These are phyloP conservation scores for Sabellastarte sp. DNA, from an alignment of 2,888 invertebrate genomes.

Conservation along the genomic window DNA sequence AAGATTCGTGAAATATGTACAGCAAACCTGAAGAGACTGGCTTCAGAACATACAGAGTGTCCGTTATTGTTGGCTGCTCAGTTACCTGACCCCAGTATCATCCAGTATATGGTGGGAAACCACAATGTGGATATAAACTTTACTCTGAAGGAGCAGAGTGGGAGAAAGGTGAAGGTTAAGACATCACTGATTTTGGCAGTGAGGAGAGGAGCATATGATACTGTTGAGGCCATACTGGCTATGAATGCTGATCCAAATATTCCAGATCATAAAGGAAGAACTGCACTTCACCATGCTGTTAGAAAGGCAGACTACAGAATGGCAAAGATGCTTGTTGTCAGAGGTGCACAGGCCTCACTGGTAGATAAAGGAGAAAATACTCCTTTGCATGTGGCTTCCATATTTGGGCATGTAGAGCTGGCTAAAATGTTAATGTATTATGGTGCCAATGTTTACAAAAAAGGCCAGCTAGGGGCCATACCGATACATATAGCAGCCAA, in stretches of 20 bases:
- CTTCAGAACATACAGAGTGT: slow-evolving; percentile 29
- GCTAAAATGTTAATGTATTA: slow-evolving; percentile 28
- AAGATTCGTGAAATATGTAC: slow-evolving; percentile 24
- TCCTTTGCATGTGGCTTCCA: slow-evolving; percentile 32
- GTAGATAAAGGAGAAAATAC: slow-evolving; percentile 26
- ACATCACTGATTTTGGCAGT: slow-evolving; percentile 27
- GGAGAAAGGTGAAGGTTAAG: slow-evolving; percentile 19
- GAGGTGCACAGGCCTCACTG: slow-evolving; percentile 28
- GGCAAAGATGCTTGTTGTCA: slow-evolving; percentile 27
- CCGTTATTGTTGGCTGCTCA: slow-evolving; percentile 32
- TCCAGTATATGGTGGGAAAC: slow-evolving; percentile 25
- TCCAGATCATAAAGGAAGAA: slow-evolving; percentile 33
- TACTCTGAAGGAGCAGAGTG: slow-evolving; percentile 22
- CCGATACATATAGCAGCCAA: slow-evolving; percentile 34
- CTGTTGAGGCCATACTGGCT: slow-evolving; percentile 28
- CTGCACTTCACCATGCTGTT: slow-evolving; percentile 32
- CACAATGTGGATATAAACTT: slow-evolving; percentile 29
- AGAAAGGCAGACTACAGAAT: slow-evolving; percentile 30
- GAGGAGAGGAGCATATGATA: slow-evolving; percentile 23
- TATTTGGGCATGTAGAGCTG: slow-evolving; percentile 32
- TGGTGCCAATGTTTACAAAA: slow-evolving; percentile 30
- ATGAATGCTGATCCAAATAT: slow-evolving; percentile 28
- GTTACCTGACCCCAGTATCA: slow-evolving; percentile 26
- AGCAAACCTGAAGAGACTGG: slow-evolving; percentile 27
- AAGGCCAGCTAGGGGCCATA: slow-evolving; percentile 30